Evolutionary conservation across 2,797 vertebrate genomes (phyloP), one percentile per base, ranked within the genome.

Genomic region (Hydrocynus forskahlii): DNA sequence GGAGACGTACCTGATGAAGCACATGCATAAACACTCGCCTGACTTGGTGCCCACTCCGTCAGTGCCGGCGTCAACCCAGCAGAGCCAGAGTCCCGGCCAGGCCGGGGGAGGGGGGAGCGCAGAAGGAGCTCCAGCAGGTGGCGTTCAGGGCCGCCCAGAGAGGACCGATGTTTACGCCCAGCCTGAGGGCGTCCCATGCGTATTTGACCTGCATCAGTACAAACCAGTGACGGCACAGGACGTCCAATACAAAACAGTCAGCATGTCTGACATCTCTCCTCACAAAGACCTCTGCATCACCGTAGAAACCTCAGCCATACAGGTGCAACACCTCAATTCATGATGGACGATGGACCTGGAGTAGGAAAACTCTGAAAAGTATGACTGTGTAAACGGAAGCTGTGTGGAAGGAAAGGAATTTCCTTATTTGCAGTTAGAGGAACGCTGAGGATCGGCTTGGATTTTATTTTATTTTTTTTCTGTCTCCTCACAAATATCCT

Each of bases 1-100:
- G 98, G 97, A 99, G 92, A 99, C 97, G 0, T 99, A 99, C 93
- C 94, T 99, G 93, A 97, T 99, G 96, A 98, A 99, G 94, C 98
- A 99, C 92, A 99, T 99, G 97, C 94, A 96, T 91, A 99, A 99
- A 96, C 98, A 99, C 94, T 97, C 97, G 92, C 96, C 97, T 79
- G 97, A 98, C 88, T 95, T 95, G 86, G 88, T 94, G 0, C 89
- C 91, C 0, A 90, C 93, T 9, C 81, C 94, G 4, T 91, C 91
- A 59, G 92, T 91, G 7, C 89, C 89, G 16, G 93, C 94, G 43
- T 81, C 93, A 0, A 90, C 92, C 78, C 93, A 92, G 45, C 93
- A 92, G 81, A 92, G 89, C 80, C 84, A 91, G 87, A 78, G 89
- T 87, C 76, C 87, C 66, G 19, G 82, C 57, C 78, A 84, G 81